These are phyloP conservation scores for Trichosurus vulpecula DNA, from an alignment of 2,797 vertebrate genomes.

Conservation along the genomic window DNA sequence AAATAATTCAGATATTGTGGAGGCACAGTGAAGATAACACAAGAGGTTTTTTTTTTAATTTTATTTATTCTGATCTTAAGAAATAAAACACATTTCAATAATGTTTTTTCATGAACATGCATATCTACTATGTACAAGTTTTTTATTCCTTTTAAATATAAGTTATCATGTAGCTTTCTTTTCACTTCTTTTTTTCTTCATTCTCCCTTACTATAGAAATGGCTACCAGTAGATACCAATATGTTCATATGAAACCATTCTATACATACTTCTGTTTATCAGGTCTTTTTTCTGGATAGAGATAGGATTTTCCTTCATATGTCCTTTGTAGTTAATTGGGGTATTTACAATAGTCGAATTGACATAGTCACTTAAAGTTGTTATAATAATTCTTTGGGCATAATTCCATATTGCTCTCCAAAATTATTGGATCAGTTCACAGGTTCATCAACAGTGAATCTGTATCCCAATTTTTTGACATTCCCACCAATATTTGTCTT, in stretches of 20 bases:
- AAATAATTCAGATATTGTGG: neutral
- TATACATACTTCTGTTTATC: neutral
- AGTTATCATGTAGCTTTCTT: neutral
- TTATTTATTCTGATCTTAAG: neutral
- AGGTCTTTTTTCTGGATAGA: neutral
- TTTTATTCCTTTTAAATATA: neutral
- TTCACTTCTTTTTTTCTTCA: neutral
- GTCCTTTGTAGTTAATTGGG: neutral
- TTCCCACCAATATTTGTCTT: neutral
- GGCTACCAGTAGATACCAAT: neutral
- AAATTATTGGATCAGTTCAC: neutral
- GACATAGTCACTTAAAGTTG: neutral
- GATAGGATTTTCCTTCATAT: neutral
- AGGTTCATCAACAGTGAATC: neutral
- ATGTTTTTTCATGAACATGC: neutral
- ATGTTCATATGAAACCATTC: neutral
- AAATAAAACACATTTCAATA: neutral
- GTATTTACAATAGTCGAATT: too few relatives aligned
- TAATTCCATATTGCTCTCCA: neutral
- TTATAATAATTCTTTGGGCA: neutral
- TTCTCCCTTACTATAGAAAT: neutral
- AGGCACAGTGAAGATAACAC: neutral
- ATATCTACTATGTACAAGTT: neutral
- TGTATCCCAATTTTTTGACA: neutral
- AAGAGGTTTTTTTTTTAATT: neutral